These are phyloP conservation scores for Pygocentrus nattereri DNA, from an alignment of 2,797 vertebrate genomes.

Conservation along the genomic window DNA sequence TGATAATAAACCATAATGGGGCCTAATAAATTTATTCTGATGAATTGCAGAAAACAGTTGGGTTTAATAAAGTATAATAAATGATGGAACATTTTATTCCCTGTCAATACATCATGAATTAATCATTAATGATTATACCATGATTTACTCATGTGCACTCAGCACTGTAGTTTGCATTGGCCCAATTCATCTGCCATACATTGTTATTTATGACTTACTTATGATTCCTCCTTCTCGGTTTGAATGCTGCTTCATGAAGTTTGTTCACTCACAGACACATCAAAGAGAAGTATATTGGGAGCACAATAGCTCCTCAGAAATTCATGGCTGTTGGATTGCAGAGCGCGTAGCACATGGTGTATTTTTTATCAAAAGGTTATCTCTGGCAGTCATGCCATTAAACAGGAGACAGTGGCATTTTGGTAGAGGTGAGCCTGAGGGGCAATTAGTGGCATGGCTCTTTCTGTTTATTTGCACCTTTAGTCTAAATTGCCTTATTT, in stretches of 20 bases:
- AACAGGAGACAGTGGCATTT: slow-evolving; percentile 24
- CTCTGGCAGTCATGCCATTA: not conserved
- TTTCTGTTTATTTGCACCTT: not conserved
- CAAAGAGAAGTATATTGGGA: not conserved
- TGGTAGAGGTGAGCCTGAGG: not conserved
- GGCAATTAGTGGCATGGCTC: not conserved
- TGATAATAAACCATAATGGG: not conserved
- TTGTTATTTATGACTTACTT: not conserved
- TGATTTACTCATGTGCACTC: not conserved
- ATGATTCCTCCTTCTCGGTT: not conserved
- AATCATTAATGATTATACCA: slow-evolving; percentile 7
- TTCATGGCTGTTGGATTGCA: slow-evolving; percentile 20
- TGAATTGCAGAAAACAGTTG: not conserved
- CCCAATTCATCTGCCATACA: not conserved
- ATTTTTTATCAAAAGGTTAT: slow-evolving; percentile 34
- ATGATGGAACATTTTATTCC: not conserved
- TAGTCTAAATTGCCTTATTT: not conserved
- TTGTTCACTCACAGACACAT: not conserved
- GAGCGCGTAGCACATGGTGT: not conserved
- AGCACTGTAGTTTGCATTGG: not conserved
- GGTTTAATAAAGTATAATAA: not conserved
- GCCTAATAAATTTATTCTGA: not conserved
- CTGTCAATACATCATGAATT: slow-evolving; percentile 5
- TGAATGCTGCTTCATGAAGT: slow-evolving; percentile 5
- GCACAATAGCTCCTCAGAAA: slow-evolving; percentile 1